These are phyloP conservation scores for Triops longicaudatus DNA, from an alignment of 1,140 invertebrate genomes.

Conservation along the genomic window DNA sequence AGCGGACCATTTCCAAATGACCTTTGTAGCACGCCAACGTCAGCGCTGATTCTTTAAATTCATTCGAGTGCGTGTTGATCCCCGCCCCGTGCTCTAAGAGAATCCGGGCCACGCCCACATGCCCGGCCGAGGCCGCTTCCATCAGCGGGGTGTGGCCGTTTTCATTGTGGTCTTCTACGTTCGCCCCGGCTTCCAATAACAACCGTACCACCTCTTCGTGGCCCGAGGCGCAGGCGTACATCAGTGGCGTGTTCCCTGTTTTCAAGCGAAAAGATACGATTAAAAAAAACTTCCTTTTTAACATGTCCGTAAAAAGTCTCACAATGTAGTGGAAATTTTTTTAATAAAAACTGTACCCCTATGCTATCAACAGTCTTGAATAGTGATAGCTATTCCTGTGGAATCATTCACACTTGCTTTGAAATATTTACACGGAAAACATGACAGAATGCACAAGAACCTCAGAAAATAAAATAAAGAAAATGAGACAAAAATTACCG, in stretches of 20 bases:
- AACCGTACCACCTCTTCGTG: slow-evolving; percentile 85
- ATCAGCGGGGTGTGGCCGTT: slow-evolving; percentile 98
- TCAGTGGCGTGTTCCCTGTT: slow-evolving; percentile 84
- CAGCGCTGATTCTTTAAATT: slow-evolving; percentile 92
- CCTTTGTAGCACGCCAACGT: slow-evolving; percentile 97
- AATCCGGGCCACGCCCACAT: slow-evolving; percentile 88
- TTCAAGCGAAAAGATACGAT: background rate
- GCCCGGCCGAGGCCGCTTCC: slow-evolving; percentile 95
- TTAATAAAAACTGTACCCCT: too few relatives aligned
- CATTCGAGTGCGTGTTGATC: slow-evolving; percentile 97
- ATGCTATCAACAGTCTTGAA: too few relatives aligned
- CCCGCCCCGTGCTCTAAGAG: slow-evolving; percentile 85
- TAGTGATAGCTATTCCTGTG: too few relatives aligned
- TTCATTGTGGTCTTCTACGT: slow-evolving; percentile 97
- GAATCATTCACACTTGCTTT: too few relatives aligned
- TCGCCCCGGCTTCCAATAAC: slow-evolving; percentile 79
- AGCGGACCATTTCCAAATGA: slow-evolving; percentile 94
- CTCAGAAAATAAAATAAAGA: too few relatives aligned
- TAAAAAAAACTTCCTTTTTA: too few relatives aligned
- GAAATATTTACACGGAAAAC: too few relatives aligned
- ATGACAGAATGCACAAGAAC: too few relatives aligned
- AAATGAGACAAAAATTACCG: too few relatives aligned
- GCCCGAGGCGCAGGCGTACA: slow-evolving; percentile 96
- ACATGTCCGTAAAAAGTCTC: too few relatives aligned
- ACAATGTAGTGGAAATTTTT: too few relatives aligned